A percentile compares a stretch with the other conserved stretches of the same genome.
These are phyloP conservation scores for Nomada fabriciana DNA, from an alignment of 2,888 invertebrate species.

Conservation along the genomic window DNA sequence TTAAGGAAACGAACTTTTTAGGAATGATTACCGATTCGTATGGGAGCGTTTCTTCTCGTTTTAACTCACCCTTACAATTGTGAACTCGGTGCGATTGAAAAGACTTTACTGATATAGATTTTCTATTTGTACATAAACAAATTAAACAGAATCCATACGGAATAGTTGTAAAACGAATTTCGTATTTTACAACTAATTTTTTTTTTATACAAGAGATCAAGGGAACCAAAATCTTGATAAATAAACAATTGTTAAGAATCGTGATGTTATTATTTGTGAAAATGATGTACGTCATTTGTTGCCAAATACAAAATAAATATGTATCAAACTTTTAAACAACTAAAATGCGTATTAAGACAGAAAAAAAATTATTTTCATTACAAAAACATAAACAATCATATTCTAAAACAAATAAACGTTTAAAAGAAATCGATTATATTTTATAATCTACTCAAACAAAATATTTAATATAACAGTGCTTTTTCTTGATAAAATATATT, in stretches of 20 bases:
- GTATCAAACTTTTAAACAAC: slow-evolving; percentile 52
- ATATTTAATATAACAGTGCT: slow-evolving; percentile 39
- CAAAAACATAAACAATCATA: slow-evolving; percentile 39
- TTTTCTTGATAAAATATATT: slow-evolving; percentile 53
- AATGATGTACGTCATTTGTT: slow-evolving; percentile 68
- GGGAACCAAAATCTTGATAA: slow-evolving; percentile 66
- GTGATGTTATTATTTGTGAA: slow-evolving; percentile 62
- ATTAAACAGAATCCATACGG: slow-evolving; percentile 39
- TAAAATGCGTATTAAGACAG: not conserved
- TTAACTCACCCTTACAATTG: slow-evolving; percentile 41
- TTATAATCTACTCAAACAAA: slow-evolving; percentile 12
- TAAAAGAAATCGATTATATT: slow-evolving; percentile 11
- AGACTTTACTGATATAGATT: slow-evolving; percentile 74
- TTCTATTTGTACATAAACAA: slow-evolving; percentile 80
- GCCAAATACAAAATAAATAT: slow-evolving; percentile 75
- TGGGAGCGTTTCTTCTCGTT: slow-evolving; percentile 17
- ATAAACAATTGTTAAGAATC: slow-evolving; percentile 65
- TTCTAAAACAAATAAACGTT: slow-evolving; percentile 22
- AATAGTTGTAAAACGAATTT: slow-evolving; percentile 59
- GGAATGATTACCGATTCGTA: slow-evolving; percentile 32
- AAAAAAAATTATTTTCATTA: slow-evolving; percentile 11
- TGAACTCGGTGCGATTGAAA: slow-evolving; percentile 51
- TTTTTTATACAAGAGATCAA: slow-evolving; percentile 67
- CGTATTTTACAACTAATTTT: slow-evolving; percentile 53
- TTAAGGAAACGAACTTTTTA: slow-evolving; percentile 16